These are phyloP conservation scores for Podabrus alpinus DNA, from an alignment of 2,888 invertebrate species.

Conservation along the genomic window DNA sequence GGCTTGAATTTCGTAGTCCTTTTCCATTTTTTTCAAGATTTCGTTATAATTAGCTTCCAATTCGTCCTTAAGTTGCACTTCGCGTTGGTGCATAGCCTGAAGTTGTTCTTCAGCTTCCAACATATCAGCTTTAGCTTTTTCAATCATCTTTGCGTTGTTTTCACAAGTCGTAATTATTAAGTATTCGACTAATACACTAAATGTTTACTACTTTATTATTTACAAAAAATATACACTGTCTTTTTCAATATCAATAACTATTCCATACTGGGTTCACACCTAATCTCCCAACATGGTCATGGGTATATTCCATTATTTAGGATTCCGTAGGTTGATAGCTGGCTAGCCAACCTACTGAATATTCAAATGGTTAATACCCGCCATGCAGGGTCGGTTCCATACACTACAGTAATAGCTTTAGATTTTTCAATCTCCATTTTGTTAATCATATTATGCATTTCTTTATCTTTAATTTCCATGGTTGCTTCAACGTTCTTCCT, in stretches of 20 bases:
- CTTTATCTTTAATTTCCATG: conserved; percentile 43
- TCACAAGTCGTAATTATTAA: conserved; percentile 24
- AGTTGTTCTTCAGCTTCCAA: conserved; percentile 38
- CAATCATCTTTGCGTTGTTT: conserved; percentile 33
- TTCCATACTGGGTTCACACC: too few species aligned
- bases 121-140: conserved; percentile 41
- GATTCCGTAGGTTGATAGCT: too few species aligned
- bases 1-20: conserved; percentile 40
- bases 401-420: too few species aligned
- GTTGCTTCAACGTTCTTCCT: conserved; percentile 36
- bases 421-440: conserved; percentile 45
- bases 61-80: conserved; percentile 25
- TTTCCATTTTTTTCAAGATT: conserved; percentile 39
- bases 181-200: too few species aligned
- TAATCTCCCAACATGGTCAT: too few species aligned
- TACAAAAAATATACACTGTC: too few species aligned
- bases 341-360: too few species aligned
- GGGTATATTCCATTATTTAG: too few species aligned
- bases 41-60: conserved; percentile 27
- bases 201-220: too few species aligned
- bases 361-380: too few species aligned
- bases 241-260: too few species aligned
- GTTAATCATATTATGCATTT: conserved; percentile 46
- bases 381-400: too few species aligned
- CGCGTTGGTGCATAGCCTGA: conserved; percentile 33